Conservation (phyloP, 2,113 vertebrate genomes). For the Tonatia bakeri region DNA sequence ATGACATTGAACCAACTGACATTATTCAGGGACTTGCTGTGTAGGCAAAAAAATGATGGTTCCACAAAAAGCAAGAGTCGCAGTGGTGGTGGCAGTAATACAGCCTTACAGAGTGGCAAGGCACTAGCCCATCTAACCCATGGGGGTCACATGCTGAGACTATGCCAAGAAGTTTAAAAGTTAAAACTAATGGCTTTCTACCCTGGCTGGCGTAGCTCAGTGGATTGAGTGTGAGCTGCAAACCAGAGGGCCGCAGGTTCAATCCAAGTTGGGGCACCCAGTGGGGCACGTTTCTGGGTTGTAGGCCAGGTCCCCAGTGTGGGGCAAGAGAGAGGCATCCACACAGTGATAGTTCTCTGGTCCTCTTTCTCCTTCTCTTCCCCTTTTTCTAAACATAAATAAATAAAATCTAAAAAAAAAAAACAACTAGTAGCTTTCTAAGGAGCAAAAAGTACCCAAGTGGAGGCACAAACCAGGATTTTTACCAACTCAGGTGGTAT, state of each 20-base stretch:
- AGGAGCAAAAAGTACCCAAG: not conserved
- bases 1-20: not conserved
- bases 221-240: too few relatives aligned
- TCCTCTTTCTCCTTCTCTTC: too few relatives aligned
- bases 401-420: too few relatives aligned
- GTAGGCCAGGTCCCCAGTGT: too few relatives aligned
- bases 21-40: not conserved
- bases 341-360: too few relatives aligned
- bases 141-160: not conserved
- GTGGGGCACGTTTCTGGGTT: too few relatives aligned
- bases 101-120: not conserved
- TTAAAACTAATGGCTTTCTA: not conserved
- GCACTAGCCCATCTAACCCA: not conserved
- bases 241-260: too few relatives aligned
- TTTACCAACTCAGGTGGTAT: not conserved
- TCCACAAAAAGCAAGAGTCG: not conserved
- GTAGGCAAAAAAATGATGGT: not conserved
- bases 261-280: too few relatives aligned
- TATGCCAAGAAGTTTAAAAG: not conserved
- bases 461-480: not conserved
- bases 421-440: not conserved
- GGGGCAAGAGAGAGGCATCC: too few relatives aligned
- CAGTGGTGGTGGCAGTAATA: not conserved
- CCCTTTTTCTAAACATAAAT: too few relatives aligned
- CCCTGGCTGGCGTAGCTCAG: too few relatives aligned